Evolutionary conservation across 2,888 invertebrate species (phyloP), one percentile per base, ranked within the genome.

Genomic region (Ornithoptera priamus): DNA sequence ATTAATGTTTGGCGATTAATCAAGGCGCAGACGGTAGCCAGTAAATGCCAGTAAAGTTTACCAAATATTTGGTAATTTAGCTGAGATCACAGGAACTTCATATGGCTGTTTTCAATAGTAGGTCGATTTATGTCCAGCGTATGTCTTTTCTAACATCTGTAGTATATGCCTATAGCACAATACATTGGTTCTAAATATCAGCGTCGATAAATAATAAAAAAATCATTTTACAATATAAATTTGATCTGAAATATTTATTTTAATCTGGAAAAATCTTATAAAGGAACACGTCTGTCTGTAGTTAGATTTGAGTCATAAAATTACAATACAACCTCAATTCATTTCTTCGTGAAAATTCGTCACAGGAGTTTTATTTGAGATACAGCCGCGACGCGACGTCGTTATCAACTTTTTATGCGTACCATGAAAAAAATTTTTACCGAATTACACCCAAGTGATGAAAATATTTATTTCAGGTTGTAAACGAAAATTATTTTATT

Each of bases 321-420:
- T 68, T 68, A 68, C 46, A 68, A 68, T 69, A 64, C 64, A 65
- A 69, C 64, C 60, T 65, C 60, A 72, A 74, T 72, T 75, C 74
- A 76, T 75, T 72, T 85, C 80, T 74, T 81, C 84, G 84, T 85
- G 85, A 88, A 90, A 89, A 91, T 90, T 90, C 89, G 89, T 90
- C 87, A 87, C 86, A 83, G 80, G 90, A 90, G 90, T 92, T 90
- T 91, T 90, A 91, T 91, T 90, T 90, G 87, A 91, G 90, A 90
- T 91, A 90, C 86, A 88, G 88, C 85, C 85, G 83, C 83, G 86
- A 85, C 86, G 84, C 84, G 80, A 80, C 78, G 80, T 77, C 85
- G 84, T 85, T 86, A 86, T 86, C 87, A 87, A 87, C 80, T 89
- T 89, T 90, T 88, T 88, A 69, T 62, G 69, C 58, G 66, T 56